These are phyloP conservation scores for Eclectus roratus DNA, from an alignment of 2,113 vertebrate genomes.

Conservation along the genomic window DNA sequence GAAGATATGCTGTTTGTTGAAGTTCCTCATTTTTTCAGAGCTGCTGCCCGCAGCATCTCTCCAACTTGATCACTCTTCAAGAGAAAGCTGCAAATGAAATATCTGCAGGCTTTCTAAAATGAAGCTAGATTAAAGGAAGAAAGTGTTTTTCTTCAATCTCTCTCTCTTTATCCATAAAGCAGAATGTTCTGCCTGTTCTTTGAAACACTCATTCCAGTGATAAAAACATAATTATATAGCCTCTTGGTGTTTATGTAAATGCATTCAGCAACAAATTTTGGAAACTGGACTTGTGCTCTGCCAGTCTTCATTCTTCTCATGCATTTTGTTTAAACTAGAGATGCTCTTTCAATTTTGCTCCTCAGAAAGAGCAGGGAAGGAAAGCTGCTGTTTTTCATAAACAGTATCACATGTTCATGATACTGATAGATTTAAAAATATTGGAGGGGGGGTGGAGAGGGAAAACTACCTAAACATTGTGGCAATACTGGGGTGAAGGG, in stretches of 20 bases:
- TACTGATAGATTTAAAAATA: neutral
- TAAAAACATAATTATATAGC: neutral
- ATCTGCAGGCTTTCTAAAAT: constrained; percentile 22
- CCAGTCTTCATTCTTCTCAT: neutral
- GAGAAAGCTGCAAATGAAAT: constrained; percentile 31
- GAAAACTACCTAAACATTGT: neutral
- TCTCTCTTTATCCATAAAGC: neutral
- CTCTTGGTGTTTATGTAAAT: constrained; percentile 1
- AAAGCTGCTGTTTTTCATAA: neutral
- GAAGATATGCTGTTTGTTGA: neutral
- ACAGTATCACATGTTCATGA: neutral
- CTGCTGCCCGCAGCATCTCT: neutral
- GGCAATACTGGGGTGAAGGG: neutral
- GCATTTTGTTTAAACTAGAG: neutral
- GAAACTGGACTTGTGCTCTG: neutral
- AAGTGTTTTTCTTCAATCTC: neutral
- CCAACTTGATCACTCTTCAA: constrained; percentile 43
- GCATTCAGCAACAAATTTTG: neutral
- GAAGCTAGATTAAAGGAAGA: constrained; percentile 18
- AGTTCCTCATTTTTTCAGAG: constrained; percentile 4
- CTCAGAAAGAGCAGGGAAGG: neutral
- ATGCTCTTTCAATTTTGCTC: neutral
- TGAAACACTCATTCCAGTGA: constrained; percentile 23
- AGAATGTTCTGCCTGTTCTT: constrained; percentile 19
- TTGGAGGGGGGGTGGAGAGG: neutral